Evolutionary conservation across 1,140 invertebrate genomes (phyloP).

Genomic region (Ditylenchus dipsaci): DNA sequence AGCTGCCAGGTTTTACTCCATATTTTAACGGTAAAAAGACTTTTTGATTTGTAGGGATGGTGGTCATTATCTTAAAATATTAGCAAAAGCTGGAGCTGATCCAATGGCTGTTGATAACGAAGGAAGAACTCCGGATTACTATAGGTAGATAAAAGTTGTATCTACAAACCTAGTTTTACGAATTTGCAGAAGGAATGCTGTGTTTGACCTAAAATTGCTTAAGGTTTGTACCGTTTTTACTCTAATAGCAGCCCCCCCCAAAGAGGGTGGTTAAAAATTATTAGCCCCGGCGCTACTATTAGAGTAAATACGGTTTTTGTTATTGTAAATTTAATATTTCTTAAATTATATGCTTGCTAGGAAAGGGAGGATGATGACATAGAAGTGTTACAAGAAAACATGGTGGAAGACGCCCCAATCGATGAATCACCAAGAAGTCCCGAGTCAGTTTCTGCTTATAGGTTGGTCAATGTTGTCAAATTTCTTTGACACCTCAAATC

Average conservation of each 20-base stretch:
- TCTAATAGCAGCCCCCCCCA: too few relatives aligned
- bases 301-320: too few relatives aligned
- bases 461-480: too few relatives aligned
- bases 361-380: constrained; percentile 36
- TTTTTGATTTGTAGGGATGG: too few relatives aligned
- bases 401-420: constrained; percentile 39
- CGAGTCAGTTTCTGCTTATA: not conserved
- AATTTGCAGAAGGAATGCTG: constrained; percentile 53
- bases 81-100: constrained; percentile 78
- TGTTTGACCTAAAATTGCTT: constrained; percentile 54
- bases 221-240: constrained; percentile 45
- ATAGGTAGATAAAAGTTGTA: not conserved
- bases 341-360: not conserved
- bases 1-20: constrained; percentile 70
- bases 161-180: too few relatives aligned
- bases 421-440: constrained; percentile 42
- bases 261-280: too few relatives aligned
- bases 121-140: constrained; percentile 53
- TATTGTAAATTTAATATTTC: not conserved
- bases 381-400: constrained; percentile 15
- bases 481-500: too few relatives aligned
- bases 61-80: constrained; percentile 76
- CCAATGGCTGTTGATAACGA: constrained; percentile 76
- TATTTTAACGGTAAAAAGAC: too few relatives aligned
- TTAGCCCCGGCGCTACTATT: too few relatives aligned